Conservation (phyloP, 2,888 invertebrate genomes). For the Ceraclea dissimilis region DNA sequence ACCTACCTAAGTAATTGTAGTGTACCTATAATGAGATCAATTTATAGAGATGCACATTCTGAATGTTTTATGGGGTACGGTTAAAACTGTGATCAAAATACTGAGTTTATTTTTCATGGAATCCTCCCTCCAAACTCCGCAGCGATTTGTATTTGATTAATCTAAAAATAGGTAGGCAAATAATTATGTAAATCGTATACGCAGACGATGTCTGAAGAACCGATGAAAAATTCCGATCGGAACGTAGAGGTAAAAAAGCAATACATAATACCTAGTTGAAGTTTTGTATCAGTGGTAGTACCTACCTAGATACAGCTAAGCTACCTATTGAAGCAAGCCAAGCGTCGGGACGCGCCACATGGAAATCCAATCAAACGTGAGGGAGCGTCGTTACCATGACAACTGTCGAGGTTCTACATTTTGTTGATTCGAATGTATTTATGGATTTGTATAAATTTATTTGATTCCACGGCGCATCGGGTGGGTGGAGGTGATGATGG, state of each 20-base stretch:
- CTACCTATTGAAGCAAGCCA: no score
- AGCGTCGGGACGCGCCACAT: conserved; percentile 11
- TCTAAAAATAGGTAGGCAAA: conserved; percentile 1
- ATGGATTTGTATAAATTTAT: conserved; percentile 1
- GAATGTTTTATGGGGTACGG: no score
- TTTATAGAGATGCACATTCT: no score
- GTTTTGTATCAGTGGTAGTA: no score
- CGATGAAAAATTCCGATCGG: conserved; percentile 21
- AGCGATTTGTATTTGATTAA: background rate
- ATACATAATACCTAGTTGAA: no score
- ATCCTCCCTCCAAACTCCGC: no score
- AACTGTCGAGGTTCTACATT: conserved; percentile 16
- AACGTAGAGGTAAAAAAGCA: conserved; percentile 15
- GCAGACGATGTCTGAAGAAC: conserved; percentile 17
- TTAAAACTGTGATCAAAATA: no score
- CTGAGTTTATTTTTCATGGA: no score
- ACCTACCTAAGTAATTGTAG: no score
- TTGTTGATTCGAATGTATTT: conserved; percentile 2
- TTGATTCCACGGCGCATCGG: conserved; percentile 1
- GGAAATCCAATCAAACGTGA: conserved; percentile 25
- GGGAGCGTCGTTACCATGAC: conserved; percentile 24
- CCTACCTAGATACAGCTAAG: no score
- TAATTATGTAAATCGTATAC: conserved; percentile 9
- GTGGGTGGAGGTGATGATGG: background rate
- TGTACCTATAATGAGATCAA: no score